Conservation (phyloP, 2,113 vertebrate species). For the Tyrannus savana region DNA sequence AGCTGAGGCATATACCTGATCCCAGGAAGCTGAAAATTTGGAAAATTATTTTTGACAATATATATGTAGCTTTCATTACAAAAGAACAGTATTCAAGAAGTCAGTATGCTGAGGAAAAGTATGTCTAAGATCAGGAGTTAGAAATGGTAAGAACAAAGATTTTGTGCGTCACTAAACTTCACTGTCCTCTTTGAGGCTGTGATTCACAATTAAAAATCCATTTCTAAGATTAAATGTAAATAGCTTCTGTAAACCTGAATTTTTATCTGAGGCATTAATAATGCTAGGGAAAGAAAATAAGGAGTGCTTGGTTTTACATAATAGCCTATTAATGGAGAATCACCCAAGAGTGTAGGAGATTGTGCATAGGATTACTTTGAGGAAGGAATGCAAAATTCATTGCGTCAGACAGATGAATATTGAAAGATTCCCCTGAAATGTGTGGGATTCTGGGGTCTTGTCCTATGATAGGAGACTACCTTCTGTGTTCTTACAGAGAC, state of each 20-base stretch:
- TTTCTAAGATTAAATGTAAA: not conserved
- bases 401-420: not conserved
- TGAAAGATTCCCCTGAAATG: not conserved
- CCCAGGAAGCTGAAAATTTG: not conserved
- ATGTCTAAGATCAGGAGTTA: not conserved
- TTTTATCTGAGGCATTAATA: not conserved
- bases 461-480: not conserved
- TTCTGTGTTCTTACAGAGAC: not conserved
- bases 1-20: not conserved
- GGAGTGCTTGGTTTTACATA: not conserved
- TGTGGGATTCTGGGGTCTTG: not conserved
- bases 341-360: not conserved
- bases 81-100: not conserved
- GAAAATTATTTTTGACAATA: not conserved
- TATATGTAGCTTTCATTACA: not conserved
- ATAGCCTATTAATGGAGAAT: not conserved
- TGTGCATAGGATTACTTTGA: not conserved
- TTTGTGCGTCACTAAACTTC: not conserved
- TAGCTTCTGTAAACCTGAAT: not conserved
- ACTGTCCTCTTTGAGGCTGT: not conserved
- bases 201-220: not conserved
- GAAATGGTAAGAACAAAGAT: not conserved
- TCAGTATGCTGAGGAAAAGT: not conserved
- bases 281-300: not conserved
- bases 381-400: not conserved